Evolutionary conservation across 1,140 invertebrate genomes (phyloP), one percentile per base, ranked within the genome.

Genomic region (Danaus plexippus): DNA sequence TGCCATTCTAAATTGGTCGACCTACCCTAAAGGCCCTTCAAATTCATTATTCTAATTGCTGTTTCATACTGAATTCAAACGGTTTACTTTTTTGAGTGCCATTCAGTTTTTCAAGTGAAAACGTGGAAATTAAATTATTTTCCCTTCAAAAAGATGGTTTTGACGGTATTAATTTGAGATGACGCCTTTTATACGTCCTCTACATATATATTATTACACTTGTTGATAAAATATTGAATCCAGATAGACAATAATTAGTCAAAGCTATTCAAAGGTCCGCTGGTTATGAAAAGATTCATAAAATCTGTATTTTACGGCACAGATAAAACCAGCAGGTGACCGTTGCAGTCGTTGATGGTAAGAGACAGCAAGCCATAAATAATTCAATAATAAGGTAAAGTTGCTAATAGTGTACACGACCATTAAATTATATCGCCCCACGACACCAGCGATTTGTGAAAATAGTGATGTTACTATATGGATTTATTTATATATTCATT

Each of bases 31-130:
- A 71, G 59, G 59, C 64, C 57, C 74, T 80, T 75, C 68, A 77
- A 73, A 70, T 80, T 85, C 77, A 85, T 85, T 85, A 85, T 85
- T 80, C 76, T 85, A 85, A 85, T 85, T 85, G 79, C 77, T 85
- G 82, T 78, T 80, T 80, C 79, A 77, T 80, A 77, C 64, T 66
- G 62, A 72, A 75, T 71, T 75, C 66, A 66, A 80, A 77, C 69
- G 72, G 74, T 73, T 72, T 75, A 75, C 73, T 79, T 68, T 77
- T 80, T 79, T 72, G 59, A 82, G 79, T 71, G 67, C 61, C 69
- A 69, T 75, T 66, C 68, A 71, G 64, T 72, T 70, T 71, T 60
- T 65, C 62, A 59, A 71, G 61, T 69, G 73, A 72, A 75, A 79
- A 77, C 64, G 77, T 72, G 72, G 68, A 79, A 81, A 85, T 82